Evolutionary conservation across 2,113 vertebrate genomes (phyloP).

Genomic region (Lepus americanus): DNA sequence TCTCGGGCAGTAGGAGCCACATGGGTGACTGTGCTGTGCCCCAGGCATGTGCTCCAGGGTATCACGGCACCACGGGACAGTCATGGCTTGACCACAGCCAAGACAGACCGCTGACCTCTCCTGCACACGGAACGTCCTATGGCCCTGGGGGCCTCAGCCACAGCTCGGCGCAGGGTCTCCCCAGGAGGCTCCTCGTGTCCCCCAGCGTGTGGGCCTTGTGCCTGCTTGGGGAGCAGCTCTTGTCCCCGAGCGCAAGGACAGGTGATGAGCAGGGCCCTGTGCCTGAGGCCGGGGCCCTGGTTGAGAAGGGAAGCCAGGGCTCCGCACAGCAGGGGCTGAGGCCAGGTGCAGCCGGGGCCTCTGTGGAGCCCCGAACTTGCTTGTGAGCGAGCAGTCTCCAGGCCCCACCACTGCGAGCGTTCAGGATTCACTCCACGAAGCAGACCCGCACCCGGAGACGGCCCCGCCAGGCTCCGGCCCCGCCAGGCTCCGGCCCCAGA

Average conservation of each 20-base stretch:
- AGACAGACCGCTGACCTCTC: neutral
- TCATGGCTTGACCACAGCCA: neutral
- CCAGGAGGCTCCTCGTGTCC: neutral
- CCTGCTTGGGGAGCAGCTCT: neutral
- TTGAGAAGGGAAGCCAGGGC: neutral
- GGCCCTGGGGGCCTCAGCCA: neutral
- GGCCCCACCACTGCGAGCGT: too few species aligned
- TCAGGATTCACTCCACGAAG: too few species aligned
- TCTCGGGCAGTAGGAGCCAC: neutral
- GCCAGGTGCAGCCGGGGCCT: too few species aligned
- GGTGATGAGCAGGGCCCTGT: neutral
- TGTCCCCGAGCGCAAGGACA: too few species aligned
- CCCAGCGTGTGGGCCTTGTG: accelerated
- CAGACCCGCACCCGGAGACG: too few species aligned
- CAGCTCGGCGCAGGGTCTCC: too few species aligned
- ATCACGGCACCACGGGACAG: accelerated
- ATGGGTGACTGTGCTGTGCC: neutral
- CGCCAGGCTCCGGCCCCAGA: too few species aligned
- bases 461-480: too few species aligned
- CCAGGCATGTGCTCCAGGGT: neutral
- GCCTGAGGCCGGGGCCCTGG: too few species aligned
- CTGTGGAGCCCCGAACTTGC: too few species aligned
- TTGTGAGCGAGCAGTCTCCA: too few species aligned
- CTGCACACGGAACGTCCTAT: neutral
- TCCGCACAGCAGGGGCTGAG: neutral